Conservation (phyloP, 2,113 vertebrate genomes). For the Ascaphus truei region DNA sequence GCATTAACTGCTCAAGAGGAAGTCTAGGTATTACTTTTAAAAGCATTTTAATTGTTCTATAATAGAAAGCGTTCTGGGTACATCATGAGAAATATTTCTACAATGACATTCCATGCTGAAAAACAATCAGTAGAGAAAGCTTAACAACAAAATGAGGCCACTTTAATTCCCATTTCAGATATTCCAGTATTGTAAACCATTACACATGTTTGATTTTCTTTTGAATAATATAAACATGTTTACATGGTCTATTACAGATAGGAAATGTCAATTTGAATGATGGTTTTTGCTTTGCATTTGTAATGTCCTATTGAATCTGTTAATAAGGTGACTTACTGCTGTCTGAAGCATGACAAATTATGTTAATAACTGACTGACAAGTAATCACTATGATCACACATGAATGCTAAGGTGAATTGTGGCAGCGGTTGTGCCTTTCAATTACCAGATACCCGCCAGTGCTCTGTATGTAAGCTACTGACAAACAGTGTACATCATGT, state of each 20-base stretch:
- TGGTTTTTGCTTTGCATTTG: background rate
- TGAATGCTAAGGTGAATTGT: background rate
- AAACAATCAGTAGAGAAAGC: background rate
- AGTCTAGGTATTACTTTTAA: slow-evolving; percentile 10
- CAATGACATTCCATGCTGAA: background rate
- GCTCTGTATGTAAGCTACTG: too few species aligned
- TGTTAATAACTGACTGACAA: slow-evolving; percentile 3
- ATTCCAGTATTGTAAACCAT: background rate
- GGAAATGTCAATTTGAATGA: background rate
- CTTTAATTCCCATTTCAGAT: background rate
- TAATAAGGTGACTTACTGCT: slow-evolving; percentile 9
- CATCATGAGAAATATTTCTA: background rate
- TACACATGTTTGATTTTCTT: background rate
- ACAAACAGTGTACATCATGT: background rate
- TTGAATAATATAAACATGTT: slow-evolving; percentile 5
- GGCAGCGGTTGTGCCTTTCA: background rate
- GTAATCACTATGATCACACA: background rate
- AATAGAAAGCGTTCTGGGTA: background rate
- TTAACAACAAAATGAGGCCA: background rate
- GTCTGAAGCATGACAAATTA: slow-evolving; percentile 7
- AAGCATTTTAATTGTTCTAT: slow-evolving; percentile 1
- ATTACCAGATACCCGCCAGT: too few species aligned
- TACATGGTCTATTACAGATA: background rate
- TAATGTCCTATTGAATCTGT: background rate
- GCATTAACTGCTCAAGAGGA: background rate